Evolutionary conservation across 2,888 invertebrate species (phyloP), one percentile per base, ranked within the genome.

Genomic region (Eledona agricola): DNA sequence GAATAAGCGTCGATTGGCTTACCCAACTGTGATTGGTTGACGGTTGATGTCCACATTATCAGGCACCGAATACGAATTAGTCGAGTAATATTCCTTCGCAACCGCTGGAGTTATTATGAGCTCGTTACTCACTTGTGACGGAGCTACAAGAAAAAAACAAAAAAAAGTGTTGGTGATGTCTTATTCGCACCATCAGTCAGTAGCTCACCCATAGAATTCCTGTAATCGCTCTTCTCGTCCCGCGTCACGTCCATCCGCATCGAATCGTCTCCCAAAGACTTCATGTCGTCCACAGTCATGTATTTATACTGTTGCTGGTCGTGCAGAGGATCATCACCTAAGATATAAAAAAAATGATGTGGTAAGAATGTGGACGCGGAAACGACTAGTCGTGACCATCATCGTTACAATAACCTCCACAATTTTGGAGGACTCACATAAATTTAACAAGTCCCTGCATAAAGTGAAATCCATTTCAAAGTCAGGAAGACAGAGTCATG

Each of bases 271-370:
- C 86, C 86, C 63, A 88, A 79, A 20, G 84, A 84, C 75, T 89
- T 89, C 81, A 89, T 85, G 69, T 90, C 90, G 74, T 90, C 90
- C 47, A 85, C 86, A 50, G 88, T 89, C 85, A 90, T 86, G 77
- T 90, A 90, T 67, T 87, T 85, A 73, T 89, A 90, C 64, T 83
- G 82, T 63, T 83, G 83, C 62, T 85, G 84, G 72, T 90, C 88
- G 70, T 85, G 75, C 77, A 85, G 80, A 46, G 84, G 84, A 75
- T 87, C 87, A 73, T 87, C 87, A 74, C 85, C 87, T 86, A 73
- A 43, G 32, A 4, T 6, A 15, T 7, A 5, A n/a, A 37, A 37
- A 37, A 22, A 22, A 11, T 11, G 11, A 37, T 28, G 28, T 19
- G 20, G 20, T 19, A n/a, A n/a, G n/a, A n/a, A n/a, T n/a, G n/a